Evolutionary conservation across 1,140 invertebrate genomes (phyloP), one percentile per base, ranked within the genome.

Genomic region (Papilio polytes): DNA sequence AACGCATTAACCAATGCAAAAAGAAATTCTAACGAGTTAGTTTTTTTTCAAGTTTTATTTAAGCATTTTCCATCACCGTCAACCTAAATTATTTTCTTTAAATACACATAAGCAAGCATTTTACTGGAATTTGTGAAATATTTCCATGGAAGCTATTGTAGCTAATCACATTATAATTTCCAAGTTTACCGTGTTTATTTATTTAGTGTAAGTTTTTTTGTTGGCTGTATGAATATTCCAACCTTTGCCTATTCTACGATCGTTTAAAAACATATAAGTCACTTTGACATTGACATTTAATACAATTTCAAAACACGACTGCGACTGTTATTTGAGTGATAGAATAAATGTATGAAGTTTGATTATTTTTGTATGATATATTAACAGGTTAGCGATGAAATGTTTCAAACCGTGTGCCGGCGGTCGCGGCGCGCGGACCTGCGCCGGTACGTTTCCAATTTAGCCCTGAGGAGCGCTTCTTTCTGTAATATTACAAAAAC

Each of bases 321-420:
- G 63, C 63, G 15, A 70, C 63, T 36, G 63, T 70, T 70, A 70
- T 70, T 70, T 15, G 26, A 36, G 26, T 70, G 10, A 36, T 31
- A 31, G 63, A 70, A 31, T 31, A 31, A 48, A 74, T 48, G n/a
- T 74, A 51, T 46, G 44, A 22, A 76, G 74, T 46, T 51, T 13
- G 41, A 15, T 51, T 51, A 51, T 53, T 31, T n/a, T 76, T 22
- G 74, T 15, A 26, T 76, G 20, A n/a, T 3, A 74, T 36, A 13
- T 46, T 20, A 74, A 51, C 13, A 13, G 3, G 46, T 51, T 48
- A 76, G 10, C 51, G 8, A 76, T 13, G 13, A 48, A 76, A 82
- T 82, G 41, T 70, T 85, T 87, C 12, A 89, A 13, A 89, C 56
- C 0, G 87, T 85, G 82, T 88, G 83, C 72, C 86, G 81, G 20